Base-by-base conservation (phyloP, 2,797 vertebrate species). In the Poecilia wingei region DNA sequence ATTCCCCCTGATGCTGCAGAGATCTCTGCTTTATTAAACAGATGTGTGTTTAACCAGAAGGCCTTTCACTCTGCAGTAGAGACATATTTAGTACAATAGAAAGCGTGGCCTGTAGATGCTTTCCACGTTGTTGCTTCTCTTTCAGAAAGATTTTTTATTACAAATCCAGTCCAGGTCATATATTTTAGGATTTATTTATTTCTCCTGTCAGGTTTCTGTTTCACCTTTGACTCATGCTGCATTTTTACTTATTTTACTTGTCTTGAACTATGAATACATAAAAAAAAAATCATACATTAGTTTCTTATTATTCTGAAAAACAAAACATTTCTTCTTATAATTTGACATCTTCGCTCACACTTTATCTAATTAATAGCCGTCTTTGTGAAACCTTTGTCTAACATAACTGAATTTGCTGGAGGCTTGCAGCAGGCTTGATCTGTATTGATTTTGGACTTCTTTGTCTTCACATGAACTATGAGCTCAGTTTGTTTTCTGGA, bases 11-110 rank as follows among this genome's bases (percentile, higher is more conserved):
- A 80, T 70, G 49, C 72, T 36, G 55, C 74, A 73, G 57, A 77
- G 68, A 76, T 82, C 71, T 85, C 57, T 43, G 72, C 43, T 85
- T 81, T 82, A n/a, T 75, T 31, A 81, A 78, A 61, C 33, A 76
- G 49, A 61, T 78, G 76, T 81, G 53, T 0, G 1, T 80, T 83
- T 84, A 46, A 76, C 68, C 72, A 76, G 77, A 77, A 39, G n/a
- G 49, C 20, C 25, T 22, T 47, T 75, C 18, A 49, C 59, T 74
- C 36, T 72, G 81, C 75, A 81, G 75, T 82, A 1, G 10, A 61
- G 59, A 82, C 45, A 64, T 74, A 31, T 70, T 64, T 47, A 31
- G 71, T 68, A 77, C 18, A 80, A 81, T 57, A 72, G 36, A 76
- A 73, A 39, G 39, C 47, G 25, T 51, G 75, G 46, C 31, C 25